Conservation (phyloP, 2,888 invertebrate genomes). For the Cecidostiba fungosa region DNA sequence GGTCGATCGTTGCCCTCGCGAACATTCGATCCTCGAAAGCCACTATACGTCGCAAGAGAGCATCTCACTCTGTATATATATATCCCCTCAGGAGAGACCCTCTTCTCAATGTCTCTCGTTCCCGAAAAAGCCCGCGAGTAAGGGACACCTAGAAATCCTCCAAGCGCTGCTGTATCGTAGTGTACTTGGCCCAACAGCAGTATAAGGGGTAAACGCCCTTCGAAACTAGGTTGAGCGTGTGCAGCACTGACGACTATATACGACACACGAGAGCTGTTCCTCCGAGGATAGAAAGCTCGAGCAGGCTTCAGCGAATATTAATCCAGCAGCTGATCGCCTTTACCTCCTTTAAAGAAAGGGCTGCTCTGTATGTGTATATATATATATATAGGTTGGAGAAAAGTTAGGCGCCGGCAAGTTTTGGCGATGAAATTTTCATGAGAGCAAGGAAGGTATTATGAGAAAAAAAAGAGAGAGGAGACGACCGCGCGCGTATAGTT, state of each 20-base stretch:
- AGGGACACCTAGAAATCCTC: constrained; percentile 5
- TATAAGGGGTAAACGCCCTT: constrained; percentile 21
- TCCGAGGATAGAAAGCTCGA: not conserved
- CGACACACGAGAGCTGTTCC: constrained; percentile 19
- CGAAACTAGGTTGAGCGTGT: constrained; percentile 46
- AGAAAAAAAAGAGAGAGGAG: not conserved
- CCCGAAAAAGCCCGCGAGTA: not conserved
- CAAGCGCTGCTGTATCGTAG: not conserved
- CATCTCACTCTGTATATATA: too few relatives aligned
- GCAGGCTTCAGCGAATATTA: constrained; percentile 37
- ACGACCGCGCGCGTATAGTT: constrained; percentile 27
- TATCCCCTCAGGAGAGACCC: not conserved
- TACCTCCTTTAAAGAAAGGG: not conserved
- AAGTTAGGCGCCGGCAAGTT: constrained; percentile 48
- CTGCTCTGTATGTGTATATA: too few relatives aligned
- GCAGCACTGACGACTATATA: constrained; percentile 7
- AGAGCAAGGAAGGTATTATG: constrained; percentile 9
- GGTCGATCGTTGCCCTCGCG: not conserved
- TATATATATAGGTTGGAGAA: not conserved
- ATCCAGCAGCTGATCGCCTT: constrained; percentile 37
- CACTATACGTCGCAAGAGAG: not conserved
- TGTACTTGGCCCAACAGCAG: not conserved
- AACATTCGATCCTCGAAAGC: not conserved
- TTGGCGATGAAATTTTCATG: constrained; percentile 64
- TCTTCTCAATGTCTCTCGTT: not conserved